Percentiles rank a stretch among this genome's conserved stretches.
Evolutionary conservation across 2,113 vertebrate genomes (phyloP).

Genomic region (Sinosuthora webbiana): DNA sequence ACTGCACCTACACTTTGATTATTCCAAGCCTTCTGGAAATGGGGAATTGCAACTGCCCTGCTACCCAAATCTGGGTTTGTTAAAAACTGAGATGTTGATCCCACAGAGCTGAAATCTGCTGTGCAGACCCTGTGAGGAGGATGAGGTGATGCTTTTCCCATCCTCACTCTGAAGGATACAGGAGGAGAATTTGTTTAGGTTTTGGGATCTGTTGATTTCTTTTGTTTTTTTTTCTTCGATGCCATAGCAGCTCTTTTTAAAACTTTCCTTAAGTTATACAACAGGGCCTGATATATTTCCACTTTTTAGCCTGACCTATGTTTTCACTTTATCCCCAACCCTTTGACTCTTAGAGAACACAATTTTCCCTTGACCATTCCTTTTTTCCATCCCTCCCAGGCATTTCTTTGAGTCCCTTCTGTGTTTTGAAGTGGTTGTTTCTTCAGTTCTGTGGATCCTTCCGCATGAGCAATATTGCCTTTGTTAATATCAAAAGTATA

Average conservation of each 20-base stretch:
- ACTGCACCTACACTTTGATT: neutral
- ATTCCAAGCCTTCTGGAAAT: neutral
- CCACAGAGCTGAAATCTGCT: neutral
- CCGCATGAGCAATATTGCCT: neutral
- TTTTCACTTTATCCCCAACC: neutral
- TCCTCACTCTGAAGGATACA: neutral
- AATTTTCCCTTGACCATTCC: neutral
- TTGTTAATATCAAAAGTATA: neutral
- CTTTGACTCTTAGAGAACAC: neutral
- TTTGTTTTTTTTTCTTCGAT: neutral
- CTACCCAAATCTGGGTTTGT: neutral
- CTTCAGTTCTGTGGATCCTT: neutral
- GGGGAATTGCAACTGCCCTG: fast-evolving
- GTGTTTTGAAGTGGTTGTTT: neutral
- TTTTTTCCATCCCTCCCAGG: neutral
- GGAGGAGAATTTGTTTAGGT: neutral
- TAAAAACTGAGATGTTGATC: neutral
- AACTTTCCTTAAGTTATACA: neutral
- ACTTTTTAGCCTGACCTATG: neutral
- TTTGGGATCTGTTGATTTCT: neutral
- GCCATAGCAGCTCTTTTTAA: neutral
- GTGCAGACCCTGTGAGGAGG: neutral
- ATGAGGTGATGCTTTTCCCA: neutral
- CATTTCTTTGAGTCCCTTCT: neutral
- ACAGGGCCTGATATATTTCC: neutral